A percentile compares a stretch with the other conserved stretches of the same genome.
These are phyloP conservation scores for Moxostoma hubbsi DNA, from an alignment of 2,797 vertebrate species.

Conservation along the genomic window DNA sequence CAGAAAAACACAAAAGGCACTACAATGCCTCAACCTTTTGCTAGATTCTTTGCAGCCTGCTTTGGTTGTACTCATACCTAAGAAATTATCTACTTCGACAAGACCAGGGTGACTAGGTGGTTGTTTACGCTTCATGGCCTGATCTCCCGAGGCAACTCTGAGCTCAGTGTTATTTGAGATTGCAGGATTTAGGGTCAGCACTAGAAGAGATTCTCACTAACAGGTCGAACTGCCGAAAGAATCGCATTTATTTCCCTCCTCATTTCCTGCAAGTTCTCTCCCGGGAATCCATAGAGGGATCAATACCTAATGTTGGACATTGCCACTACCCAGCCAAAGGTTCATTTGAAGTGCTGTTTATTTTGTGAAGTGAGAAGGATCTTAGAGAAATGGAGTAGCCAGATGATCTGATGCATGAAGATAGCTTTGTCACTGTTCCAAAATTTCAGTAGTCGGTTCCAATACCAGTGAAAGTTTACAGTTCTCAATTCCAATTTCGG, in stretches of 20 bases:
- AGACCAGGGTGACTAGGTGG: slow-evolving; percentile 39
- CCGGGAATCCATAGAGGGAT: slow-evolving; percentile 46
- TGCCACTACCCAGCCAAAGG: slow-evolving; percentile 16
- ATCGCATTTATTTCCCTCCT: slow-evolving; percentile 22
- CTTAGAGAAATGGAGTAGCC: slow-evolving; percentile 23
- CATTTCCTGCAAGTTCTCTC: slow-evolving; percentile 38
- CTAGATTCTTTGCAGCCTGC: slow-evolving; percentile 31
- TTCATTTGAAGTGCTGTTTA: slow-evolving; percentile 43
- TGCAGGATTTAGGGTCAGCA: slow-evolving; percentile 27
- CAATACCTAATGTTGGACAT: slow-evolving; percentile 43
- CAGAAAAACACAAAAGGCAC: slow-evolving; percentile 20
- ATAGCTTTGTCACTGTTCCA: neutral
- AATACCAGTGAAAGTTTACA: too few species aligned
- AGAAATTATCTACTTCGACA: slow-evolving; percentile 24
- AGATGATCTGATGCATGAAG: slow-evolving; percentile 17
- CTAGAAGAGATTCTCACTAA: slow-evolving; percentile 36
- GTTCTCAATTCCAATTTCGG: too few species aligned
- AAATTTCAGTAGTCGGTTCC: too few species aligned
- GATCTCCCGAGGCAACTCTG: slow-evolving; percentile 25
- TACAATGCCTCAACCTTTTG: slow-evolving; percentile 2
- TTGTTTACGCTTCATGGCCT: slow-evolving; percentile 43
- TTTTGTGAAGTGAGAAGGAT: slow-evolving; percentile 42
- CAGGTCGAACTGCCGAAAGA: slow-evolving; percentile 23
- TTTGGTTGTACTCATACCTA: neutral
- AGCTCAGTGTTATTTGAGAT: slow-evolving; percentile 20